Evolutionary conservation across 1,140 invertebrate species (phyloP), one percentile per base, ranked within the genome.

Genomic region (Venturia canescens): DNA sequence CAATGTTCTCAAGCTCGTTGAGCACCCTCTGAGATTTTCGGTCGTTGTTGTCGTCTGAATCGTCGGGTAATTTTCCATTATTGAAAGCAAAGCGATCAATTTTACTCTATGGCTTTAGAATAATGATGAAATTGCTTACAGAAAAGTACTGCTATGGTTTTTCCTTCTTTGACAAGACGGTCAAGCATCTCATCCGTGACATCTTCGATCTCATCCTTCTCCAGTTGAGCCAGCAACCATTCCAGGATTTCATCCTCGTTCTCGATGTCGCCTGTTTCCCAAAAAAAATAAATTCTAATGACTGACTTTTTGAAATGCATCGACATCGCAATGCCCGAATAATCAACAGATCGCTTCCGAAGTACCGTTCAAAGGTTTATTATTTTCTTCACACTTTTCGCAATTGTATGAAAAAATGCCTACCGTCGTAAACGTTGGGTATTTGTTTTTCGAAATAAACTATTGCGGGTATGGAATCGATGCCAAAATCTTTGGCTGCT

Each of bases 161-260:
- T 97, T 77, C 96, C 95, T 88, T 98, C 96, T 87, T 96, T 96
- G 78, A 98, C 95, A 70, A 98, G 93, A 87, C 95, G 95, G 86
- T 98, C 97, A 72, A 98, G 93, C 96, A 98, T 98, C 92, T 98
- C 97, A 91, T 98, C 97, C 60, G 97, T 98, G 48, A 98, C 95
- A 92, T 98, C 97, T 93, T 98, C 97, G 86, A 98, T 98, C 94
- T 98, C 97, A 91, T 98, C 97, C 84, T 96, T 96, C 90, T 97
- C 96, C 78, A 97, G 91, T 90, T 98, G 97, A 71, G 95, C 94
- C 80, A 97, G 92, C 27, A 98, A 91, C 97, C 97, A 98, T 87
- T 97, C 96, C 69, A 98, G 92, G 82, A 98, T 97, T 88, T 97
- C 96, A 87, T 98, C 96, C 91, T 98, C 98, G 89, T 98, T 96